These are phyloP conservation scores for Dryas iulia DNA, from an alignment of 1,140 invertebrate genomes.

Conservation along the genomic window DNA sequence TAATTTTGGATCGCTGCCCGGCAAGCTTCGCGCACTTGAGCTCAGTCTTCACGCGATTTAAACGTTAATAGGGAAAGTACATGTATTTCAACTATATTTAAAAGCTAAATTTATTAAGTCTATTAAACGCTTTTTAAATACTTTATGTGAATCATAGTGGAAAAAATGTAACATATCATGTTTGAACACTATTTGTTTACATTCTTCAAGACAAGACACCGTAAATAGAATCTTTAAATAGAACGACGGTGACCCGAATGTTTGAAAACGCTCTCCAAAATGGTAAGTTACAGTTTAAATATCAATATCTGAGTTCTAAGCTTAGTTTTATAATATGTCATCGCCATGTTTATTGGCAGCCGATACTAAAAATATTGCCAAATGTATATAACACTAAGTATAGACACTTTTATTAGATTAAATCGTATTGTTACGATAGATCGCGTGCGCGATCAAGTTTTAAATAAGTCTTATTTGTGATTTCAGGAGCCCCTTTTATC, in stretches of 20 bases:
- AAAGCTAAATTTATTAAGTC: not conserved
- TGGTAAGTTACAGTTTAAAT: conserved; percentile 56
- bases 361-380: conserved; percentile 37
- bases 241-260: conserved; percentile 55
- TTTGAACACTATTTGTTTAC: conserved; percentile 48
- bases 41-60: conserved; percentile 49
- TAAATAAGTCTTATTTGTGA: not conserved
- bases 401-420: not conserved
- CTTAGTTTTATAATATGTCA: conserved; percentile 37
- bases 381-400: conserved; percentile 17
- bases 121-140: not conserved
- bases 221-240: conserved; percentile 77
- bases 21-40: conserved; percentile 55
- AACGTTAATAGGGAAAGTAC: conserved; percentile 49
- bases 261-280: conserved; percentile 46
- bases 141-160: not conserved
- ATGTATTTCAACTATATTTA: conserved; percentile 3
- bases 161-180: not conserved
- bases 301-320: conserved; percentile 39
- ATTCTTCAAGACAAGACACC: conserved; percentile 36
- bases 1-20: conserved; percentile 71
- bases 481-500: conserved; percentile 46
- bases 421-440: not conserved
- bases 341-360: conserved; percentile 41
- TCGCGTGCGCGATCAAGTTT: not conserved